phyloP scores from a whole-genome alignment of 2,113 vertebrate genomes.

The Gallinago undulata region DNA sequence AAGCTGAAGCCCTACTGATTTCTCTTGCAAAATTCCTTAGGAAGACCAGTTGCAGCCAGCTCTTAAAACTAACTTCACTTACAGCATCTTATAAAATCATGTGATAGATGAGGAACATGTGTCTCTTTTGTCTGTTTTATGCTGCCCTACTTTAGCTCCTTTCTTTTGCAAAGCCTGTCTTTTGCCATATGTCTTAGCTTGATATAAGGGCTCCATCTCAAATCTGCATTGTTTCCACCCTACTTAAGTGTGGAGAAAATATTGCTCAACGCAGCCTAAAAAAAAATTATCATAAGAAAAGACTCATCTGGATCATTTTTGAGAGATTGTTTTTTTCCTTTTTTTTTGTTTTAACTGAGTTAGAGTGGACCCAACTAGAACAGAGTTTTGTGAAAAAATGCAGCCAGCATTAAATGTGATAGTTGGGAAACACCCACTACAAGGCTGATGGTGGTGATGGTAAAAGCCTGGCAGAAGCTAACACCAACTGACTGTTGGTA shows the following conservation, averaged over 20 bases:
- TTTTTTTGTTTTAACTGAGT: neutral
- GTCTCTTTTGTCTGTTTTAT: neutral
- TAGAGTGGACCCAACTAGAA: neutral
- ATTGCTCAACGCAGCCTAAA: neutral
- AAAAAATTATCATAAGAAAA: neutral
- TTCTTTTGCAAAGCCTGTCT: neutral
- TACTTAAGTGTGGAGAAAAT: neutral
- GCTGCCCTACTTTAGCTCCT: neutral
- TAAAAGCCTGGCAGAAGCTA: neutral
- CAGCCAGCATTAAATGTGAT: neutral
- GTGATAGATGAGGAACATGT: neutral
- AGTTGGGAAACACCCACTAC: neutral
- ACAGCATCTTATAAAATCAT: neutral
- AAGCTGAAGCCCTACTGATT: neutral
- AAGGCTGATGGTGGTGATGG: neutral
- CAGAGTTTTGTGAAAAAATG: neutral
- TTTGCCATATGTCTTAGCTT: neutral
- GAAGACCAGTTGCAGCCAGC: neutral
- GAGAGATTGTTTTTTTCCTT: neutral
- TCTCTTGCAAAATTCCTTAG: neutral
- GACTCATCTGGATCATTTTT: neutral
- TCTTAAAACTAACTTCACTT: neutral
- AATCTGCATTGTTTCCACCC: neutral
- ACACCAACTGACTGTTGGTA: accelerated
- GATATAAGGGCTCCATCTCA: neutral